Conservation (phyloP, 2,888 invertebrate species). For the Lycophotia porphyrea region DNA sequence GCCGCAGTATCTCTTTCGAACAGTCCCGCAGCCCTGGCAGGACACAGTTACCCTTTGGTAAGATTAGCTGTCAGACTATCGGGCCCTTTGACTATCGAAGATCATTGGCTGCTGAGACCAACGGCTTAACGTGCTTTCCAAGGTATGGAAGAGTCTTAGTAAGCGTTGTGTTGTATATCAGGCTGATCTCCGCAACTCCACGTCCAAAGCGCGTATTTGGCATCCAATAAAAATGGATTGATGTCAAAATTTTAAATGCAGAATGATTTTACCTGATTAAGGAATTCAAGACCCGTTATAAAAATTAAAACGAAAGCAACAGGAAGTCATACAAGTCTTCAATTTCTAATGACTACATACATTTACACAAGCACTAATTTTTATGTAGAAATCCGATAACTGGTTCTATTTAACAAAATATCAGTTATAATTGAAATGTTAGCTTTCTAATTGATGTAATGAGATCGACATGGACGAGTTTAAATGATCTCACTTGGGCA, state of each 20-base stretch:
- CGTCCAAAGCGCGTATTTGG: not conserved
- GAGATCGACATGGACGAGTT: slow-evolving; percentile 29
- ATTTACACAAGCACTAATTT: slow-evolving; percentile 17
- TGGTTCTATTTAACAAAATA: slow-evolving; percentile 33
- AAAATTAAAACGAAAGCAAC: slow-evolving; percentile 1
- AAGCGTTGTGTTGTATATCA: not conserved
- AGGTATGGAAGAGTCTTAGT: not conserved
- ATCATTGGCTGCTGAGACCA: not conserved
- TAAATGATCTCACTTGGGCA: slow-evolving; percentile 3
- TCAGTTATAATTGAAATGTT: slow-evolving; percentile 24
- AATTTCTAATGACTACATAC: slow-evolving; percentile 17
- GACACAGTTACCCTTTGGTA: not conserved
- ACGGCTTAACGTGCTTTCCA: not conserved
- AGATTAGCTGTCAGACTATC: not conserved
- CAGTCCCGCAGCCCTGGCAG: too few relatives aligned
- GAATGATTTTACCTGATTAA: not conserved
- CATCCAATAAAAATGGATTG: not conserved
- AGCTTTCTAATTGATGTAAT: slow-evolving; percentile 60
- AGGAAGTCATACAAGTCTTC: slow-evolving; percentile 15
- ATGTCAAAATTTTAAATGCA: not conserved
- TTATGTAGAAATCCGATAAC: slow-evolving; percentile 28
- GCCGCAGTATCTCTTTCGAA: too few relatives aligned
- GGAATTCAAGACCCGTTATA: not conserved
- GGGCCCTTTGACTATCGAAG: not conserved
- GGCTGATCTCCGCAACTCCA: not conserved